Evolutionary conservation across 2,888 invertebrate genomes (phyloP), one percentile per base, ranked within the genome.

Genomic region (Digitonthophagus gazella): DNA sequence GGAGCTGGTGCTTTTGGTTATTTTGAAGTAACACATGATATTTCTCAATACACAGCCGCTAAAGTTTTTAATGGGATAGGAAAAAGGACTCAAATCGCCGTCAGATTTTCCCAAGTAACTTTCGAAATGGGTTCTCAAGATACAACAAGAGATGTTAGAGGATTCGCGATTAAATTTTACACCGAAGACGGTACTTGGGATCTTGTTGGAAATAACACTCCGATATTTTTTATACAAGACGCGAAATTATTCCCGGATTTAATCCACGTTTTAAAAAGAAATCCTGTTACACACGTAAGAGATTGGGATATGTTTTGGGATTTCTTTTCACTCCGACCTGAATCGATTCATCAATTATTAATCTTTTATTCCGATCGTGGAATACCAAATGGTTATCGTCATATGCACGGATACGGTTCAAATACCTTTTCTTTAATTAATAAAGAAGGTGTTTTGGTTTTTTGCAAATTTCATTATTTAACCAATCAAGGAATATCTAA

Each of bases 261-360:
- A 78, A 96, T 98, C 75, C 98, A 98, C 81, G 93, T 96, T 0
- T 96, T 97, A 82, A 98, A 98, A 82, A 88, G 98, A 74, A 98
- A 98, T 82, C 98, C 98, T 0, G 91, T 88, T 19, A 95, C 95
- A 0, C 93, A 95, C 80, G 85, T 97, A 22, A 94, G 95, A 83
- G 97, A 97, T 84, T 86, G 93, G 28, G 95, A 97, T 79, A 95
- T 95, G 94, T 95, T 95, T 80, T 97, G 97, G 97, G 97, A 97
- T 81, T 97, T 97, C 80, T 86, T 96, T 73, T 90, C 93, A 0
- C 84, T 97, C 55, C 87, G 97, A 58, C 94, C 96, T 0, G 97
- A 97, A 83, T 86, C 92, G 0, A 89, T 89, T 18, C 97, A 98
- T 80, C 96, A 97, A 79, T 83, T 90, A n/a, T 80, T 93, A 77